A percentile compares a stretch with the other conserved stretches of the same genome.
phyloP scores from a whole-genome alignment of 37 sponge, comb jelly and placozoan genomes.

The Ephydatia muelleri region DNA sequence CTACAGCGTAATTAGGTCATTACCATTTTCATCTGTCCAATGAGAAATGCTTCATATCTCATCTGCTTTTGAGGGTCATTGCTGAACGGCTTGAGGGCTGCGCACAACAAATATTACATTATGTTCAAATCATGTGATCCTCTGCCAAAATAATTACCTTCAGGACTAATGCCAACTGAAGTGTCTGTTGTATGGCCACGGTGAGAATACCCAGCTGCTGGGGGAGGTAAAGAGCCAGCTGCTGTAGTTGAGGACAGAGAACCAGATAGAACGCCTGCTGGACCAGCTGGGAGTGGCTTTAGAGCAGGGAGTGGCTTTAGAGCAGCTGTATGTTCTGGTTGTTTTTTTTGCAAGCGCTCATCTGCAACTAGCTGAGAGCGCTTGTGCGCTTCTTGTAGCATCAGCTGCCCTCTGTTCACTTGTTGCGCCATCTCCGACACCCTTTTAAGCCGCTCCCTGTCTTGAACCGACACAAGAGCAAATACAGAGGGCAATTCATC shows the following conservation, averaged over 20 bases:
- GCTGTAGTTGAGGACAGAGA: no score
- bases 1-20: no score
- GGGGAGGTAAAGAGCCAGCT: neutral
- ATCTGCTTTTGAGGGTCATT: slow-evolving; percentile 52
- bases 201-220: neutral
- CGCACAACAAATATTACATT: neutral
- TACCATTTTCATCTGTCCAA: slow-evolving; percentile 9
- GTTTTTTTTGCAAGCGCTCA: neutral
- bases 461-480: slow-evolving; percentile 47
- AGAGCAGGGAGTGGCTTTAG: neutral
- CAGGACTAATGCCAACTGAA: neutral
- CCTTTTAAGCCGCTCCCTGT: slow-evolving; percentile 48
- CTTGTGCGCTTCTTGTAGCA: neutral
- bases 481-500: slow-evolving; percentile 60
- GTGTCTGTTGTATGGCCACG: neutral
- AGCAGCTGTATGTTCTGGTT: neutral
- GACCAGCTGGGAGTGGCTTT: neutral
- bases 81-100: slow-evolving; percentile 56
- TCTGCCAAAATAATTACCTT: no score
- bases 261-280: no score
- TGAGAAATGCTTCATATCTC: slow-evolving; percentile 50
- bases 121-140: neutral
- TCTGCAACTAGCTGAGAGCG: slow-evolving; percentile 25
- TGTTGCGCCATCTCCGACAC: slow-evolving; percentile 3
- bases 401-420: no score